A percentile compares a stretch with the other conserved stretches of the same genome.
Evolutionary conservation across 2,888 invertebrate species (phyloP).

Genomic region (Meta bourneti): DNA sequence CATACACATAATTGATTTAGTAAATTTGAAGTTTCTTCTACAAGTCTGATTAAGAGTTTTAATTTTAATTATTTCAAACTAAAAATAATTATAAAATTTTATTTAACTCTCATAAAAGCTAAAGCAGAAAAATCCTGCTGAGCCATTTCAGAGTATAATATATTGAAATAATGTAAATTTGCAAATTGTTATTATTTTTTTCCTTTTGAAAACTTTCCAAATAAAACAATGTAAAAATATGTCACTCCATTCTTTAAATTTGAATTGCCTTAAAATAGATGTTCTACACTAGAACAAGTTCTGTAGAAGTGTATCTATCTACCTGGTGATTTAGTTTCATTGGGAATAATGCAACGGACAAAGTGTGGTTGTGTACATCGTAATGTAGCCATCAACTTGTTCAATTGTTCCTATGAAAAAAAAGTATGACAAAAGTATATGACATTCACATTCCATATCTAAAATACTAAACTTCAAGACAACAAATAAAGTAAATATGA

Average conservation of each 20-base stretch:
- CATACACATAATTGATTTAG: too few species aligned
- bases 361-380: conserved; percentile 99
- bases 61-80: too few species aligned
- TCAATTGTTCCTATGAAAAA: conserved; percentile 90
- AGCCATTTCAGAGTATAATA: too few species aligned
- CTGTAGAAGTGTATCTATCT: neutral
- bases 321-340: conserved; percentile 83
- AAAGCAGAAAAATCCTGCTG: too few species aligned
- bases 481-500: neutral
- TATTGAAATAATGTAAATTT: too few species aligned
- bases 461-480: neutral
- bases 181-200: neutral
- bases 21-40: too few species aligned
- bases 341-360: conserved; percentile 99
- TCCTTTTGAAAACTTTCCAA: neutral
- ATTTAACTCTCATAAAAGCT: too few species aligned
- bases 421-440: conserved; percentile 9
- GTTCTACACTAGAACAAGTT: too few species aligned
- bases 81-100: too few species aligned
- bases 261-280: too few species aligned
- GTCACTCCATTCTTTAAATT: neutral
- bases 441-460: neutral
- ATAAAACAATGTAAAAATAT: neutral
- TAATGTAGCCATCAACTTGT: conserved; percentile 98
- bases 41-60: too few species aligned